Evolutionary conservation across 2,888 invertebrate species (phyloP).

Genomic region (Aspidapion aeneum): DNA sequence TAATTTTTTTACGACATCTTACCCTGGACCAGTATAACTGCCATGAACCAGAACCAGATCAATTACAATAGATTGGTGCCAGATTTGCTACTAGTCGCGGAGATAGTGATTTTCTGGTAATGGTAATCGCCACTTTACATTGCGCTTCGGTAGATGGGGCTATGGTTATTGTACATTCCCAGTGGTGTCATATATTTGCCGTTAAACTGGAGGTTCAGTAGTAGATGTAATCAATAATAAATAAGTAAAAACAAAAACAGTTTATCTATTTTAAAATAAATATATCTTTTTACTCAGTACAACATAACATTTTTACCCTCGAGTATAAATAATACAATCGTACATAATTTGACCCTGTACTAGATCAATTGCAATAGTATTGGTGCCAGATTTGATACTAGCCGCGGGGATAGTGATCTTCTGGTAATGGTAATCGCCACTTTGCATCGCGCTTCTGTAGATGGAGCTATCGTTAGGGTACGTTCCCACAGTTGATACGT

Average conservation of each 20-base stretch:
- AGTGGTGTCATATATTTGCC: no score
- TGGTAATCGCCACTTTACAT: no score
- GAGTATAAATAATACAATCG: constrained; percentile 9
- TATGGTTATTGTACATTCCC: no score
- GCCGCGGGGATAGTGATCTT: background rate
- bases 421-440: constrained; percentile 10
- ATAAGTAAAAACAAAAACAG: no score
- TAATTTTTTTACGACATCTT: no score
- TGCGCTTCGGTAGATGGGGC: no score
- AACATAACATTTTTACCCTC: background rate
- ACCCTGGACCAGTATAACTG: constrained; percentile 12
- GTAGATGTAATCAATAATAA: no score
- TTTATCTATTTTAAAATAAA: no score
- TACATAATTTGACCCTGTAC: constrained; percentile 15
- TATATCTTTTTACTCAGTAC: no score
- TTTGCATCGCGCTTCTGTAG: constrained; percentile 17
- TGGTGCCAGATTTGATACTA: constrained; percentile 11
- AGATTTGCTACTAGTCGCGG: constrained; percentile 3
- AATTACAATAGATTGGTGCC: constrained; percentile 14
- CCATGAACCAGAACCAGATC: constrained; percentile 5
- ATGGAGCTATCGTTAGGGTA: constrained; percentile 12
- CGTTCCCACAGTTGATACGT: background rate
- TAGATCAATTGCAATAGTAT: constrained; percentile 9
- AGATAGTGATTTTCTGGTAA: no score
- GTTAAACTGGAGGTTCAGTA: no score